Percentiles rank a stretch among this genome's conserved stretches.
Evolutionary conservation across 2,888 invertebrate species (phyloP).

Genomic region (Catocala fraxini): DNA sequence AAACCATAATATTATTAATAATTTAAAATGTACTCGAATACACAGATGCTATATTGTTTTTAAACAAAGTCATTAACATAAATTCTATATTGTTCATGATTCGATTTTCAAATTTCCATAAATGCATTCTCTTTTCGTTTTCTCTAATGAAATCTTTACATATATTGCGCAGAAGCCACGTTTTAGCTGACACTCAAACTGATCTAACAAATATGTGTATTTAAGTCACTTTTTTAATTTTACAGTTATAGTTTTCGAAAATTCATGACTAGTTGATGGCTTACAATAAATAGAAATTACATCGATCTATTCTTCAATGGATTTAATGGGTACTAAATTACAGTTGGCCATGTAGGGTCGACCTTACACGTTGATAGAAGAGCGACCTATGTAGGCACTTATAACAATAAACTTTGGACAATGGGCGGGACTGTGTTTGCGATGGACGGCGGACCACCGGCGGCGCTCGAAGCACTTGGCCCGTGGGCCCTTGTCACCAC

Average conservation of each 20-base stretch:
- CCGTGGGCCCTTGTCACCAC: constrained; percentile 49
- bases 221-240: not conserved
- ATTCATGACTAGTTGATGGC: not conserved
- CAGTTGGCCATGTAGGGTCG: constrained; percentile 24
- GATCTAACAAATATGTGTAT: not conserved
- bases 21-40: too few relatives aligned
- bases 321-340: constrained; percentile 40
- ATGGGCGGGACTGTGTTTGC: constrained; percentile 72
- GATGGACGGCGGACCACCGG: constrained; percentile 80
- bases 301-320: constrained; percentile 33
- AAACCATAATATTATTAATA: too few relatives aligned
- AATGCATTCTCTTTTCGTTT: too few relatives aligned
- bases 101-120: too few relatives aligned
- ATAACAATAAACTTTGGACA: constrained; percentile 79
- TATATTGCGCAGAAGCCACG: too few relatives aligned
- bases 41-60: too few relatives aligned
- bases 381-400: constrained; percentile 58
- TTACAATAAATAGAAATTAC: constrained; percentile 24
- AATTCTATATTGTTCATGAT: too few relatives aligned
- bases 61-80: too few relatives aligned
- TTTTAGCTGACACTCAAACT: too few relatives aligned
- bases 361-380: constrained; percentile 40
- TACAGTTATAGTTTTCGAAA: not conserved
- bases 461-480: constrained; percentile 44
- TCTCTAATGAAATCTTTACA: too few relatives aligned